A percentile compares a stretch with the other conserved stretches of the same genome.
phyloP scores from a whole-genome alignment of 2,888 invertebrate genomes.

The Yponomeuta plumbellus region DNA sequence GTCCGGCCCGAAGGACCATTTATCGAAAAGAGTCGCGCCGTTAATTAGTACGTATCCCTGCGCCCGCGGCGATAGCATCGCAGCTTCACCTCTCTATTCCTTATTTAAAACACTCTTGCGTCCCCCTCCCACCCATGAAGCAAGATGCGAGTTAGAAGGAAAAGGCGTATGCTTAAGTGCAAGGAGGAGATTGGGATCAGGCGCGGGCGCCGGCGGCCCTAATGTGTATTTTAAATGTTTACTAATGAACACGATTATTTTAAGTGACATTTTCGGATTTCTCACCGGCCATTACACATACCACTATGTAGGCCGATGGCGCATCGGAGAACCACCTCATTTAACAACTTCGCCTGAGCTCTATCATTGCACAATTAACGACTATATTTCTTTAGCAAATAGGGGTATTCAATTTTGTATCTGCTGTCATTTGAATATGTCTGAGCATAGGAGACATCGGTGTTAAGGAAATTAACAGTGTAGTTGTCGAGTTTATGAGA shows the following conservation, averaged over 20 bases:
- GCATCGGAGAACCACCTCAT: background rate
- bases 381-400: background rate
- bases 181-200: conserved; percentile 49
- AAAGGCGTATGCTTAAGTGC: conserved; percentile 40
- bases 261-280: conserved; percentile 73
- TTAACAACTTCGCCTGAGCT: background rate
- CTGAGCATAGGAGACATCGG: background rate
- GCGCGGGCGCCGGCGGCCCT: conserved; percentile 65
- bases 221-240: conserved; percentile 74
- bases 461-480: conserved; percentile 35
- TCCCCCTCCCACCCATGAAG: conserved; percentile 32
- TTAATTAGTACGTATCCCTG: conserved; percentile 69
- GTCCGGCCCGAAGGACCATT: conserved; percentile 32
- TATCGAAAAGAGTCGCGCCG: conserved; percentile 41
- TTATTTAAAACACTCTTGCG: conserved; percentile 37
- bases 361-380: background rate
- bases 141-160: conserved; percentile 30
- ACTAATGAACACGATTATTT: conserved; percentile 75
- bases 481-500: conserved; percentile 31
- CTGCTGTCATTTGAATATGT: background rate
- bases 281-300: conserved; percentile 47
- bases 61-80: conserved; percentile 58
- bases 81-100: conserved; percentile 60
- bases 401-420: background rate
- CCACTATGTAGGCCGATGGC: conserved; percentile 27